Conservation (phyloP, 2,888 invertebrate genomes). For the Eubasilissa splendida region DNA sequence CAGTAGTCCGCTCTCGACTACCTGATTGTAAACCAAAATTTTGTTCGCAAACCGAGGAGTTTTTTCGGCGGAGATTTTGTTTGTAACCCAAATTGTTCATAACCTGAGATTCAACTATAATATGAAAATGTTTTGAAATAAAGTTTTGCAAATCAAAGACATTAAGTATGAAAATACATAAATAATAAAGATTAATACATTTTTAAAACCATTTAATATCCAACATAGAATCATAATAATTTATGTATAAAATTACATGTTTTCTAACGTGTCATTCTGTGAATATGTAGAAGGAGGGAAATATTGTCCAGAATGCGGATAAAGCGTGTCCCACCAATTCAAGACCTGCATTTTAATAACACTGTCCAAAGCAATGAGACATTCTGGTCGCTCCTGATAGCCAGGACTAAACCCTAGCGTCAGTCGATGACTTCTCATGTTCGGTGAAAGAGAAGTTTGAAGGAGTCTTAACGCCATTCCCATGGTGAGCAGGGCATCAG, state of each 20-base stretch:
- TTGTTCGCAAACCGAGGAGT: too few species aligned
- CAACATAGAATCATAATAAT: not conserved
- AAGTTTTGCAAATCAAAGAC: too few species aligned
- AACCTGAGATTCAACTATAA: too few species aligned
- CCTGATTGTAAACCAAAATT: too few species aligned
- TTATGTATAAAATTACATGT: not conserved
- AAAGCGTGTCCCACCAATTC: slow-evolving; percentile 80
- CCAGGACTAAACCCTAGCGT: slow-evolving; percentile 73
- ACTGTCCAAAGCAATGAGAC: slow-evolving; percentile 68
- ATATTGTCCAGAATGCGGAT: slow-evolving; percentile 62
- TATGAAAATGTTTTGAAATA: too few species aligned
- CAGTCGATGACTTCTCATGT: slow-evolving; percentile 69
- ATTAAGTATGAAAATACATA: too few species aligned
- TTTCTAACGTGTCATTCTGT: slow-evolving; percentile 17
- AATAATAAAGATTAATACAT: too few species aligned
- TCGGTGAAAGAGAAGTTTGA: slow-evolving; percentile 68
- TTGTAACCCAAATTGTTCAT: too few species aligned
- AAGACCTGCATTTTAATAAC: slow-evolving; percentile 72
- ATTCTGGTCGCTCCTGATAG: slow-evolving; percentile 62
- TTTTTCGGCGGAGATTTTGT: too few species aligned
- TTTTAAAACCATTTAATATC: too few species aligned
- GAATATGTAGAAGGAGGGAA: slow-evolving; percentile 40
- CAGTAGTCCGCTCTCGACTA: too few species aligned
- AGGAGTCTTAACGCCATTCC: slow-evolving; percentile 69
- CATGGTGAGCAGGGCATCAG: slow-evolving; percentile 67